Conservation (phyloP, 2,797 vertebrate species). For the Fratercula arctica region DNA sequence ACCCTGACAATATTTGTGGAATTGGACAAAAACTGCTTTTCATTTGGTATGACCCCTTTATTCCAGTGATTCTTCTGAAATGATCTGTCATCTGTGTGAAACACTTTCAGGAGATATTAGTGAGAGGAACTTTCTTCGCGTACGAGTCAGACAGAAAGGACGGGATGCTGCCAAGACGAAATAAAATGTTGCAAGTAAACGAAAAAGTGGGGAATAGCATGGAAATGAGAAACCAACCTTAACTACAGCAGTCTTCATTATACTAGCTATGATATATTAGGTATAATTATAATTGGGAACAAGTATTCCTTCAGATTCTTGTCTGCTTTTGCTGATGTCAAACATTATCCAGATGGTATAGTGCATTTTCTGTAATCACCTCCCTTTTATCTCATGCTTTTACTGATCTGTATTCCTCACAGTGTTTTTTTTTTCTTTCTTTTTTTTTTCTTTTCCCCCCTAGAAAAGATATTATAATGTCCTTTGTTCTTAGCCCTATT, state of each 20-base stretch:
- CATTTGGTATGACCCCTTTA: neutral
- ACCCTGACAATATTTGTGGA: neutral
- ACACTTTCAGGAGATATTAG: neutral
- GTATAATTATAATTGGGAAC: neutral
- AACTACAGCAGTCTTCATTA: neutral
- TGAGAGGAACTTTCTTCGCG: neutral
- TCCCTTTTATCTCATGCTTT: neutral
- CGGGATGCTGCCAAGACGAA: neutral
- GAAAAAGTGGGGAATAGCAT: neutral
- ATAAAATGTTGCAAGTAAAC: neutral
- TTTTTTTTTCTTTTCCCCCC: neutral
- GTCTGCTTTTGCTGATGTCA: slow-evolving; percentile 53
- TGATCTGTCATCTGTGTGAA: neutral
- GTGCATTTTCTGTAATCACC: slow-evolving; percentile 17
- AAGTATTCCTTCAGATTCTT: slow-evolving; percentile 2
- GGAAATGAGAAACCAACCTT: neutral
- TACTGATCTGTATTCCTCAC: neutral
- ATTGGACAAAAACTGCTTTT: neutral
- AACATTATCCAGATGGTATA: slow-evolving; percentile 23
- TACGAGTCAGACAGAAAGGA: neutral
- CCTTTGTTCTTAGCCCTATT: neutral
- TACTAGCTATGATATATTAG: neutral
- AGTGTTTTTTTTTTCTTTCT: fast-evolving
- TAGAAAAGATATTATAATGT: neutral
- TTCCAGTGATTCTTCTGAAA: neutral